Percentiles rank a stretch among this genome's conserved stretches.
Evolutionary conservation across 2,113 vertebrate species (phyloP).

Genomic region (Microtus oregoni): DNA sequence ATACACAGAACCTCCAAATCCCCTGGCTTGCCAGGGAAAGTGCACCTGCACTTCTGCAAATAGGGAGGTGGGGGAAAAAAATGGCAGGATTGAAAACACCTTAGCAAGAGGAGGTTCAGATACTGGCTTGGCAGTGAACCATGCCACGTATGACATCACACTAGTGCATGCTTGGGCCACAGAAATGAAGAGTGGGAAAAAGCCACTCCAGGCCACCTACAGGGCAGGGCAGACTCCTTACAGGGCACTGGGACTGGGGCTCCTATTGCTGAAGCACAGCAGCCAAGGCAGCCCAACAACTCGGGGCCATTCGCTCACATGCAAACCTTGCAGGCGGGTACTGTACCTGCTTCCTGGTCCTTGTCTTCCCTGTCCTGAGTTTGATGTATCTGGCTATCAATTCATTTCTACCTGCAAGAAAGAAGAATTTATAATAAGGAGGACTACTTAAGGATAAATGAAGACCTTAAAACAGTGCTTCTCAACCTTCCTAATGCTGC

Average conservation of each 20-base stretch:
- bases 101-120: conserved; percentile 17
- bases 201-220: conserved; percentile 71
- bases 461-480: neutral
- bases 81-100: conserved; percentile 6
- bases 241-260: conserved; percentile 80
- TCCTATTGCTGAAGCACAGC: conserved; percentile 87
- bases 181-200: conserved; percentile 78
- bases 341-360: conserved; percentile 99
- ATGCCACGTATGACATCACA: conserved; percentile 35
- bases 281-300: conserved; percentile 86
- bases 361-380: conserved; percentile 98
- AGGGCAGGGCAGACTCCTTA: conserved; percentile 70
- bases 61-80: neutral
- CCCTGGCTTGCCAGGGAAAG: conserved; percentile 35
- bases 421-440: conserved; percentile 84
- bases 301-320: conserved; percentile 85
- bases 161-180: conserved; percentile 64
- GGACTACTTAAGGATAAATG: neutral
- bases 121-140: conserved; percentile 37
- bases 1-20: conserved; percentile 64
- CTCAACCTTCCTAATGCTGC: neutral
- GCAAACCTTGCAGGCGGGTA: conserved; percentile 78
- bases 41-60: conserved; percentile 36
- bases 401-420: conserved; percentile 97
- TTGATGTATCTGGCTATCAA: conserved; percentile 99